phyloP scores from a whole-genome alignment of 2,888 invertebrate genomes.

The Drosophila rubida region DNA sequence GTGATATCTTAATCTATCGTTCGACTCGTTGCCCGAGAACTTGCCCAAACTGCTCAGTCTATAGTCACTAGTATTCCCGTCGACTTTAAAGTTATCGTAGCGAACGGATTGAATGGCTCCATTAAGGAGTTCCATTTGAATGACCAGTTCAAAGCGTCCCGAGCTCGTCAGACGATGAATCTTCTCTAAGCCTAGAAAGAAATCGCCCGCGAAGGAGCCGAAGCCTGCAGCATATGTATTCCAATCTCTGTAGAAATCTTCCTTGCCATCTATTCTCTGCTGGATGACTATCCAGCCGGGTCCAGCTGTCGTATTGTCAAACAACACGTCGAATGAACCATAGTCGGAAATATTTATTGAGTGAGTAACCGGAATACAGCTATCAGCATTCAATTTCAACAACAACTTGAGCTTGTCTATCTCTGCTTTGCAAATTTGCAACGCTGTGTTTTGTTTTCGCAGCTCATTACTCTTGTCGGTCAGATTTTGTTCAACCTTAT shows the following conservation, averaged over 20 bases:
- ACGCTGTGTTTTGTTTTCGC: no score
- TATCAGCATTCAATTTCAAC: no score
- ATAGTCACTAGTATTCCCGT: neutral
- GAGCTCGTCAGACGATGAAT: neutral
- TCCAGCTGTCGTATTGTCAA: neutral
- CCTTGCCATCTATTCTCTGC: neutral
- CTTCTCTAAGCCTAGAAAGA: slow-evolving; percentile 6
- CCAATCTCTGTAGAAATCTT: slow-evolving; percentile 9
- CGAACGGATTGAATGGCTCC: neutral
- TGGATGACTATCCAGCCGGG: slow-evolving; percentile 9
- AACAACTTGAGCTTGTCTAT: no score
- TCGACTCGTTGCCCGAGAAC: neutral
- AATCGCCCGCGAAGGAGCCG: neutral
- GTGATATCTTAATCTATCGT: no score
- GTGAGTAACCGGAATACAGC: neutral
- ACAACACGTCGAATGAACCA: neutral
- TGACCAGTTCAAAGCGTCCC: neutral
- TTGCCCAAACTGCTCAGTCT: neutral
- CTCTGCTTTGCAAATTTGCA: no score
- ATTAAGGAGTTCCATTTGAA: neutral
- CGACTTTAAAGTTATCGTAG: slow-evolving; percentile 3
- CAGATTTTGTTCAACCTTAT: no score
- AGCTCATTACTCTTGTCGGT: no score
- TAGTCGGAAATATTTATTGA: neutral
- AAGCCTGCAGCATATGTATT: neutral